Conservation (phyloP, 2,113 vertebrate species). For the Hippocampus comes region DNA sequence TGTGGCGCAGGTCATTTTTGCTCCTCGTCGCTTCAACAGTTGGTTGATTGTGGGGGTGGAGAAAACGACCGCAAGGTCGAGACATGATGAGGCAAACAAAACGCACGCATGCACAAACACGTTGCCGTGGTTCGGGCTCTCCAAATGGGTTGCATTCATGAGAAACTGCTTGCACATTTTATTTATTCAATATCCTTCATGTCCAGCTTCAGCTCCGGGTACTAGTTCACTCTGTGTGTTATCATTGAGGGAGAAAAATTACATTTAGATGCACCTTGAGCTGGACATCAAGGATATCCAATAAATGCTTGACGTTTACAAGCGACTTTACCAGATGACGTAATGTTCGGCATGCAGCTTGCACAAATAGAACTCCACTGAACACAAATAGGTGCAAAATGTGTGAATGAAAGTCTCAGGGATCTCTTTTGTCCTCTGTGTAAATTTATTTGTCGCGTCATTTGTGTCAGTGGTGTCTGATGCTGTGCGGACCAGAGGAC, state of each 20-base stretch:
- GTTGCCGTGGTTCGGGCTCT: too few species aligned
- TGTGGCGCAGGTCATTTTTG: conserved; percentile 1
- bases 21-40: conserved; percentile 46
- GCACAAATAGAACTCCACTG: neutral
- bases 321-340: neutral
- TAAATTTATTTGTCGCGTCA: neutral
- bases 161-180: too few species aligned
- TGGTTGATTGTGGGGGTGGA: conserved; percentile 35
- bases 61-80: conserved; percentile 1
- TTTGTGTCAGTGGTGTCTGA: conserved; percentile 32
- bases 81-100: neutral
- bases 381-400: neutral
- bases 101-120: too few species aligned
- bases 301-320: too few species aligned
- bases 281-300: too few species aligned
- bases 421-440: neutral
- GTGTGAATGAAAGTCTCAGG: neutral
- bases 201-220: too few species aligned
- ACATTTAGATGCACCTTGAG: too few species aligned
- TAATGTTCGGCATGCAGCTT: neutral
- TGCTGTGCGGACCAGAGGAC: conserved; percentile 27
- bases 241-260: too few species aligned
- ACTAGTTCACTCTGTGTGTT: too few species aligned
- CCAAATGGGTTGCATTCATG: too few species aligned
- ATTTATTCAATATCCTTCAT: too few species aligned